phyloP scores from a whole-genome alignment of 2,888 invertebrate species.

The Spisula subtruncata region DNA sequence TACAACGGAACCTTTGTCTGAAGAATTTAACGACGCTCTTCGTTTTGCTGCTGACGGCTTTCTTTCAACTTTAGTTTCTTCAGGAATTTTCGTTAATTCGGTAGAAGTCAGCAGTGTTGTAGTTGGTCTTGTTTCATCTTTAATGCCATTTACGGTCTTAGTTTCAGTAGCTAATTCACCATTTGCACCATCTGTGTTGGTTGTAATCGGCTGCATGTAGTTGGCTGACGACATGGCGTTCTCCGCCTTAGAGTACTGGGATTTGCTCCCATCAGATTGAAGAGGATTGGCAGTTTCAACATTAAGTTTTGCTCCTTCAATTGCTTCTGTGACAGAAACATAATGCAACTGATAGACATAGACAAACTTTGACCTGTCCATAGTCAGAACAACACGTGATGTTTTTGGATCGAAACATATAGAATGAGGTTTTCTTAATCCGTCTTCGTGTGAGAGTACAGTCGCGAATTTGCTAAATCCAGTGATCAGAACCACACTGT shows the following conservation, averaged over 20 bases:
- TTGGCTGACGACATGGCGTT: not conserved
- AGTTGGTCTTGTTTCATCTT: not conserved
- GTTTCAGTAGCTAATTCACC: not conserved
- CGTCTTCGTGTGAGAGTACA: constrained; percentile 41
- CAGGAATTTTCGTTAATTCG: constrained; percentile 15
- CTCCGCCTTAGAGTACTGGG: not conserved
- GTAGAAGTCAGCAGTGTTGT: not conserved
- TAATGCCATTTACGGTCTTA: not conserved
- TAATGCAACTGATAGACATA: constrained; percentile 56
- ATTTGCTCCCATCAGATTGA: not conserved
- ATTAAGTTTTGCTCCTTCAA: constrained; percentile 38
- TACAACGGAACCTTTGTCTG: not conserved
- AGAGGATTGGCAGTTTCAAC: not conserved
- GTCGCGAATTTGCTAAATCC: constrained; percentile 46
- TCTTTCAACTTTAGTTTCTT: not conserved
- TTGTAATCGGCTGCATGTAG: not conserved
- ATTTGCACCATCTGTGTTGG: not conserved
- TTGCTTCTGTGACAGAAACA: constrained; percentile 15
- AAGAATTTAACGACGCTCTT: not conserved
- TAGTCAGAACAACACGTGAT: constrained; percentile 53
- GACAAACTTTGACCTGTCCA: constrained; percentile 49
- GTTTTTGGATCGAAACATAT: constrained; percentile 59
- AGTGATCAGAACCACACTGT: constrained; percentile 53
- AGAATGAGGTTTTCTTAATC: constrained; percentile 59
- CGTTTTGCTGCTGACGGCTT: not conserved